These are phyloP conservation scores for Pseudonaja textilis DNA, from an alignment of 2,113 vertebrate species.

Conservation along the genomic window DNA sequence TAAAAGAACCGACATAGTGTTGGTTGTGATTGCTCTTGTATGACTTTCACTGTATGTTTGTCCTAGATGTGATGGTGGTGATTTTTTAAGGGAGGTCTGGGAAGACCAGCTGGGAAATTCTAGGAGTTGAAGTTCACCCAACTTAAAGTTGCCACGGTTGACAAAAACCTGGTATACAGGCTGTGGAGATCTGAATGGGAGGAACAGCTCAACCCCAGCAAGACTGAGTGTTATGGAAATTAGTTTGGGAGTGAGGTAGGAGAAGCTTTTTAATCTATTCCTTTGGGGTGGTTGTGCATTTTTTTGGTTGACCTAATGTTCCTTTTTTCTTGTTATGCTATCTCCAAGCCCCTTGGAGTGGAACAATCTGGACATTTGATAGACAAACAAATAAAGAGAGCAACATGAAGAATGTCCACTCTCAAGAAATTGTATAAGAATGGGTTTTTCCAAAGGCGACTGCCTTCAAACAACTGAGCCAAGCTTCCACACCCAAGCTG, in stretches of 20 bases:
- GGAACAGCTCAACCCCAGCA: background rate
- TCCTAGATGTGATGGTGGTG: background rate
- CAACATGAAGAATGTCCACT: background rate
- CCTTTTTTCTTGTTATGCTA: background rate
- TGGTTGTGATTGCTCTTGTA: background rate
- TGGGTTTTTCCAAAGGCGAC: background rate
- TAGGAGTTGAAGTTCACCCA: background rate
- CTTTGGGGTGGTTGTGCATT: background rate
- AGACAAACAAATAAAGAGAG: background rate
- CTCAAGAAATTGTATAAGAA: background rate
- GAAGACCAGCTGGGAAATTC: background rate
- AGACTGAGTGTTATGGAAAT: background rate
- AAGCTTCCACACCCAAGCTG: slow-evolving; percentile 23
- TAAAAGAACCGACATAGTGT: background rate
- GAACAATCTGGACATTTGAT: background rate
- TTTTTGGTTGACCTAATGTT: background rate
- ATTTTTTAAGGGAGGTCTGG: background rate
- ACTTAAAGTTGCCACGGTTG: background rate
- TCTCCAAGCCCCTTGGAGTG: background rate
- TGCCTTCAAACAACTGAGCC: background rate
- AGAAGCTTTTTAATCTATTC: background rate
- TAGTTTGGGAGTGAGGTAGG: background rate
- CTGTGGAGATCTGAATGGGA: background rate
- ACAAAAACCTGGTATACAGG: background rate
- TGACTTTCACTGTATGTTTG: background rate